Conservation (phyloP, 2,888 invertebrate genomes). For the Rhamnusium bicolor region DNA sequence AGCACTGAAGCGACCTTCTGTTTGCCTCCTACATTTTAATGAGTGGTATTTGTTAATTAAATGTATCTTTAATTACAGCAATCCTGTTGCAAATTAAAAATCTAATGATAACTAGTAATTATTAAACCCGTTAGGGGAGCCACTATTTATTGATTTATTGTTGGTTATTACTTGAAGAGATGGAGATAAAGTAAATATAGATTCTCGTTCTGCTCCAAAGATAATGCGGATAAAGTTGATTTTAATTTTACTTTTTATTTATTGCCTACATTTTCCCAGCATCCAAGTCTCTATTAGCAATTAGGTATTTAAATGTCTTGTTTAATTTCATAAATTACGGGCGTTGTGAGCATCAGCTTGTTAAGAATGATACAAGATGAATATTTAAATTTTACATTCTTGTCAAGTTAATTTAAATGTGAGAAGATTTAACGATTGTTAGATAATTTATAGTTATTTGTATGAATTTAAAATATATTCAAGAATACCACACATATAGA, state of each 20-base stretch:
- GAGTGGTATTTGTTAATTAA: constrained; percentile 8
- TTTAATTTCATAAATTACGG: constrained; percentile 23
- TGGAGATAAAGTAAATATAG: constrained; percentile 9
- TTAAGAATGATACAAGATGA: neutral
- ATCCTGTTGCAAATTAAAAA: constrained; percentile 21
- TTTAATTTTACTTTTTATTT: constrained; percentile 27
- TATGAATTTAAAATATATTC: neutral
- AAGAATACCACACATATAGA: neutral
- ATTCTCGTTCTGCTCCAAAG: constrained; percentile 24
- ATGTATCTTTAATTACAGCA: constrained; percentile 22
- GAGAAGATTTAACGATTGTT: neutral
- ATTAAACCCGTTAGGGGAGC: constrained; percentile 29
- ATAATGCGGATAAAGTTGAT: constrained; percentile 22
- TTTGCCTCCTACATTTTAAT: constrained; percentile 19
- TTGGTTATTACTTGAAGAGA: constrained; percentile 22
- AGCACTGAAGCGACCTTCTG: neutral
- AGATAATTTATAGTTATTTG: neutral
- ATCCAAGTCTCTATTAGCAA: constrained; percentile 14
- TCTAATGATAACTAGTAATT: constrained; percentile 29
- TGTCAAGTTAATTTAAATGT: neutral
- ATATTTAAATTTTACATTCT: constrained; percentile 5
- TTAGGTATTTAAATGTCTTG: constrained; percentile 16
- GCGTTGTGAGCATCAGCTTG: neutral
- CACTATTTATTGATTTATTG: constrained; percentile 27
- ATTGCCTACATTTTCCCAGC: constrained; percentile 22